Conservation (phyloP, 2,888 invertebrate genomes). For the Scelioninae gen. 1 region DNA sequence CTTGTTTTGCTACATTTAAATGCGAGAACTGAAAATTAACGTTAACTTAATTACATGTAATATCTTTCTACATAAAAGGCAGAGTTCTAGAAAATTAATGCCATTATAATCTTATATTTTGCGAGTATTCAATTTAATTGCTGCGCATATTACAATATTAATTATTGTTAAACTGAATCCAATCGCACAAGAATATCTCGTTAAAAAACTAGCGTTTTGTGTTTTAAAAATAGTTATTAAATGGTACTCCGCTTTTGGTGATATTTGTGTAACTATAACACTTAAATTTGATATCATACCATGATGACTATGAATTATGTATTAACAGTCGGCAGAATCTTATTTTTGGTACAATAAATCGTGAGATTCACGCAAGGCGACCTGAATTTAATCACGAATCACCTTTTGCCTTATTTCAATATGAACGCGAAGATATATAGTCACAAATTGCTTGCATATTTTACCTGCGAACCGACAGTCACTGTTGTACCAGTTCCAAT, state of each 20-base stretch:
- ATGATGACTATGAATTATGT: not conserved
- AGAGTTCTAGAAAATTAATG: constrained; percentile 16
- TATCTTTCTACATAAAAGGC: not conserved
- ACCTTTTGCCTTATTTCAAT: constrained; percentile 29
- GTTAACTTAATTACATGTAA: constrained; percentile 14
- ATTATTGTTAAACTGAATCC: constrained; percentile 17
- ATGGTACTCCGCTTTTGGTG: constrained; percentile 1
- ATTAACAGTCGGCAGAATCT: not conserved
- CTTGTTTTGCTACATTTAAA: constrained; percentile 3
- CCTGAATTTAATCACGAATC: constrained; percentile 2
- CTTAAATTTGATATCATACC: not conserved
- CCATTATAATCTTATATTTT: constrained; percentile 8
- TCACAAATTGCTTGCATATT: constrained; percentile 37
- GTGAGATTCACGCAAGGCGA: constrained; percentile 6
- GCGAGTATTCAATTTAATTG: constrained; percentile 1
- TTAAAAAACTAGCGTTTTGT: not conserved
- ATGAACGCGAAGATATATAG: constrained; percentile 5
- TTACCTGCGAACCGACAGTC: constrained; percentile 86
- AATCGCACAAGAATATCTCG: not conserved
- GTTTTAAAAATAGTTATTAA: not conserved
- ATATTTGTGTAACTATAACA: not conserved
- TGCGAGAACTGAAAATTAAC: not conserved
- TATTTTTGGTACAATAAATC: not conserved
- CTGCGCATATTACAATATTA: constrained; percentile 8
- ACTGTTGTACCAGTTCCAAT: constrained; percentile 80